Percentiles rank a stretch among this genome's conserved stretches.
Conservation (phyloP, 2,797 vertebrate genomes). For the Dallia pectoralis region DNA sequence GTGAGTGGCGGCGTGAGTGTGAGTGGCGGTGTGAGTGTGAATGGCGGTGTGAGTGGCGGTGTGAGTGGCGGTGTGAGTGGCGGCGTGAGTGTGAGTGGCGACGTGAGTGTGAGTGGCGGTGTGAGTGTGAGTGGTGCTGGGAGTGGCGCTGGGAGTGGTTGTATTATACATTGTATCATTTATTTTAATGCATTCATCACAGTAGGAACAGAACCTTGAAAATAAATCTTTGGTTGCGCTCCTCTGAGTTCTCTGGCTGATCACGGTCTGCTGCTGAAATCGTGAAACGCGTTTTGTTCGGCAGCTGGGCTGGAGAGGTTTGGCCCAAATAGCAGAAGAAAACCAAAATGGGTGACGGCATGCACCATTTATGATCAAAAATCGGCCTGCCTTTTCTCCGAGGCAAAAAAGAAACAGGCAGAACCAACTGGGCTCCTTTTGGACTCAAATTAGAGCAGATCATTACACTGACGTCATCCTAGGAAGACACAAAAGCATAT, state of each 20-base stretch:
- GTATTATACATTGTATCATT: too few species aligned
- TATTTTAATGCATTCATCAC: slow-evolving; percentile 21
- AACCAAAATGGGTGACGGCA: slow-evolving; percentile 62
- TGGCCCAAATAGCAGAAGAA: slow-evolving; percentile 41
- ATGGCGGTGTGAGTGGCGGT: background rate
- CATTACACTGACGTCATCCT: background rate
- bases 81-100: background rate
- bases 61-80: background rate
- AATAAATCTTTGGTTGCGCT: slow-evolving; percentile 23
- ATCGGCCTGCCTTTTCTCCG: background rate
- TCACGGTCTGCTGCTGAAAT: slow-evolving; percentile 44
- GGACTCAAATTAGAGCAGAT: background rate
- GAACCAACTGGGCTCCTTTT: background rate
- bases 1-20: too few species aligned
- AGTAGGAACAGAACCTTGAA: slow-evolving; percentile 11
- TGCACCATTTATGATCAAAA: slow-evolving; percentile 30
- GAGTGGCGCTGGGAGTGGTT: background rate
- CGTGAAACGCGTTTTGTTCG: slow-evolving; percentile 31
- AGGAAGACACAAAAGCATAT: background rate
- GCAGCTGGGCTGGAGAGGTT: slow-evolving; percentile 52
- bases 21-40: background rate
- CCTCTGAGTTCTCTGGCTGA: slow-evolving; percentile 21
- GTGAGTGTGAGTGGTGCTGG: background rate
- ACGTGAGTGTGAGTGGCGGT: background rate
- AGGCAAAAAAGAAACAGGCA: background rate